These are phyloP conservation scores for Agrotis segetum DNA, from an alignment of 2,888 invertebrate genomes.

Conservation along the genomic window DNA sequence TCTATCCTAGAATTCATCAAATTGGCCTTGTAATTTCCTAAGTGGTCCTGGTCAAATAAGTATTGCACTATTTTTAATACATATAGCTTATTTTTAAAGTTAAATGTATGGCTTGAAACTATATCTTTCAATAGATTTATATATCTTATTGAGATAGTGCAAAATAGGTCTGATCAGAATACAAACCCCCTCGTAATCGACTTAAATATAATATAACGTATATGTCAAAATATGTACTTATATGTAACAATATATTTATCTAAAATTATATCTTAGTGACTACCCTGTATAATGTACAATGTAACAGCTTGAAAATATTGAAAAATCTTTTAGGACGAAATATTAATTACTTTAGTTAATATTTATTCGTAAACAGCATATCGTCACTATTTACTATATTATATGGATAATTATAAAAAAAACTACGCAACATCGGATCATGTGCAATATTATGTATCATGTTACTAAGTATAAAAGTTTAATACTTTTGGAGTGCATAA, in stretches of 20 bases:
- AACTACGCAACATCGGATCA: conserved; percentile 27
- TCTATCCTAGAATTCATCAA: conserved; percentile 26
- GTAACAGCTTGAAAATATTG: conserved; percentile 68
- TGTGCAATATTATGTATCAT: conserved; percentile 36
- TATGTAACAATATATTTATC: conserved; percentile 15
- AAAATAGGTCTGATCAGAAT: conserved; percentile 7
- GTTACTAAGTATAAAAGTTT: conserved; percentile 29
- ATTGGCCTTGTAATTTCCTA: conserved; percentile 33
- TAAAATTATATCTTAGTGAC: conserved; percentile 49
- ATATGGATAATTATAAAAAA: conserved; percentile 2
- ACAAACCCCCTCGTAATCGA: neutral
- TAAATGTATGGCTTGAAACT: neutral
- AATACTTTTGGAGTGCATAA: conserved; percentile 39
- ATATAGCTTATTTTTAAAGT: neutral
- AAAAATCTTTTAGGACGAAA: conserved; percentile 64
- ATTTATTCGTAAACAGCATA: conserved; percentile 73
- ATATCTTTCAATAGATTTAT: conserved; percentile 2
- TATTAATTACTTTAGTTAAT: conserved; percentile 61
- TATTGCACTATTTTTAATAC: conserved; percentile 22
- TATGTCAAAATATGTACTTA: conserved; percentile 7
- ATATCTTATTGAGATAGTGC: neutral
- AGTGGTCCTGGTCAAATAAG: conserved; percentile 8
- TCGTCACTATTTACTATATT: conserved; percentile 67
- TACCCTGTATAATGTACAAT: conserved; percentile 53
- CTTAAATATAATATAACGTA: conserved; percentile 9